These are phyloP conservation scores for Eilema caniola DNA, from an alignment of 2,888 invertebrate genomes.

Conservation along the genomic window DNA sequence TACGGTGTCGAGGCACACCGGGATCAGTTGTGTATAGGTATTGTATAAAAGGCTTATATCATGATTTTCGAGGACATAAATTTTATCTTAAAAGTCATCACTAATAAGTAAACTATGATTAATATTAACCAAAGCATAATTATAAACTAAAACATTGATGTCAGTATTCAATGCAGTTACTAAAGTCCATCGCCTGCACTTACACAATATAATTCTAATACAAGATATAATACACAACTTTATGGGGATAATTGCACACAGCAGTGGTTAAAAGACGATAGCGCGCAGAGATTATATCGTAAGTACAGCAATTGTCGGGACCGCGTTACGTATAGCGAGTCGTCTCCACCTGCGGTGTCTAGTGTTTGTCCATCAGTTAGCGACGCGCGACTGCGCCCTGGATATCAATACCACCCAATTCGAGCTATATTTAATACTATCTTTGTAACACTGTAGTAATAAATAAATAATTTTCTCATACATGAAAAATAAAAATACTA, in stretches of 20 bases:
- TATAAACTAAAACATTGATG: constrained; percentile 82
- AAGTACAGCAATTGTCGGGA: constrained; percentile 68
- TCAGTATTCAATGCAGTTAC: constrained; percentile 76
- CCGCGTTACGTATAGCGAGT: constrained; percentile 54
- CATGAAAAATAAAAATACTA: constrained; percentile 75
- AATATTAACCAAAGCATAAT: constrained; percentile 84
- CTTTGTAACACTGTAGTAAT: constrained; percentile 65
- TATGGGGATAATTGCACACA: constrained; percentile 78
- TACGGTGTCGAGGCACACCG: constrained; percentile 65
- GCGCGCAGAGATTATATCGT: constrained; percentile 67
- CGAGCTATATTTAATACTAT: constrained; percentile 72
- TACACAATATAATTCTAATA: constrained; percentile 76
- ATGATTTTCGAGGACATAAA: constrained; percentile 80
- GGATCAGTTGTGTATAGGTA: constrained; percentile 69
- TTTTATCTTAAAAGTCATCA: constrained; percentile 78
- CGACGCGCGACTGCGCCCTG: constrained; percentile 49
- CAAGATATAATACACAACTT: constrained; percentile 82
- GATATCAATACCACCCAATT: constrained; percentile 66
- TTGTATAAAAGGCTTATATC: constrained; percentile 78
- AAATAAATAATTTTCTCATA: constrained; percentile 80
- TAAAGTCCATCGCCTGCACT: constrained; percentile 66
- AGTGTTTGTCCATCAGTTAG: constrained; percentile 33
- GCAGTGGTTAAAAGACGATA: constrained; percentile 74
- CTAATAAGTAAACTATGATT: constrained; percentile 82
- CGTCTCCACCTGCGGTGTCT: constrained; percentile 27